Evolutionary conservation across 1,140 invertebrate species (phyloP), one percentile per base, ranked within the genome.

Genomic region (Drosophila orena): DNA sequence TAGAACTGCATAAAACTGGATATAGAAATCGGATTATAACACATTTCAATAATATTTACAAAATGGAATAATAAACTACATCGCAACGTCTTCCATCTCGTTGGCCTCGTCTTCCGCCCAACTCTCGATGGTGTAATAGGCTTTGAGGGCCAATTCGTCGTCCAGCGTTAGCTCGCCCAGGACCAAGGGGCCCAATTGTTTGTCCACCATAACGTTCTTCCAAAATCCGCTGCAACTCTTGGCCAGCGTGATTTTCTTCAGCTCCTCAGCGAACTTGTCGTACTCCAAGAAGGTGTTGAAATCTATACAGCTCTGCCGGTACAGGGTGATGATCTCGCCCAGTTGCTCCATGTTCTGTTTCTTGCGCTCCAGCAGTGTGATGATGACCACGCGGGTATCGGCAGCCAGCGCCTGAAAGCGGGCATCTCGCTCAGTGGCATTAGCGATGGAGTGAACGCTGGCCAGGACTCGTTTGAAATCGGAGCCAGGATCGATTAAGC

Each of bases 221-320:
- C 91, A 92, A 35, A 91, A 91, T 0, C 72, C 62, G 6, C 50
- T 46, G 6, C 73, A 55, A 3, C 68, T 62, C 6, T 52, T 73
- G 8, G 64, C 55, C 1, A 53, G 5, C 1, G 77, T 44, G 15
- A 71, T 70, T 0, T 24, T 27, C 20, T 81, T 92, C 1, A 92
- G 20, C 24, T 80, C 72, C 0, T 42, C 38, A 0, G 89, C 68
- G 60, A 92, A 92, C 17, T 80, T 66, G 42, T 92, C 86, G 54
- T 86, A 92, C 8, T 90, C 91, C 20, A 54, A 44, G 27, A 85
- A 86, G 8, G 73, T 61, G 53, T 79, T 80, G 22, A 89, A 92
- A 2, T 88, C 79, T 2, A 80, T 20, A 34, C 77, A 75, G 35
- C 73, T 71, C 11, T 74, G 71, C 3, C 91, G 77, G 60, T 88